Percentiles rank a stretch among this genome's conserved stretches.
Evolutionary conservation across 2,113 vertebrate species (phyloP).

Genomic region (Psephotus haematonotus): DNA sequence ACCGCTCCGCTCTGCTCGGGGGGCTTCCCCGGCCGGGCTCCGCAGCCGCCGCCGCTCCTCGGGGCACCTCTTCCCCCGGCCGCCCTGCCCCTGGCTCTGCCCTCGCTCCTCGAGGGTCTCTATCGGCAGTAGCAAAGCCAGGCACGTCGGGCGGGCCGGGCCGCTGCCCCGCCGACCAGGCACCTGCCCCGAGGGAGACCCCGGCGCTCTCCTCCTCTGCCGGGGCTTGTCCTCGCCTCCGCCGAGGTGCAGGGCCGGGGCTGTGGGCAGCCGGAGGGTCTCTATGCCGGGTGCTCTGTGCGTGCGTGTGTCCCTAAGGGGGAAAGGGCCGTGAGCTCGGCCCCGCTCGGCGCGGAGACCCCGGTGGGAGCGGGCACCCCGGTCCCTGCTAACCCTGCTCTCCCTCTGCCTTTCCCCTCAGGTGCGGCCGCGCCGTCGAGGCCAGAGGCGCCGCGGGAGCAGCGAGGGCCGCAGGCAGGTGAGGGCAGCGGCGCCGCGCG

Average conservation of each 20-base stretch:
- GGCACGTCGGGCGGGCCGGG: not conserved
- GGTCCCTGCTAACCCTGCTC: not conserved
- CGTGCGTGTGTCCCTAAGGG: not conserved
- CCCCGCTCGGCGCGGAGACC: not conserved
- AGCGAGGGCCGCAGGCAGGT: not conserved
- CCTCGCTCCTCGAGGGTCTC: not conserved
- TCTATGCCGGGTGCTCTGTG: not conserved
- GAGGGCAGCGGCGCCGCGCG: not conserved
- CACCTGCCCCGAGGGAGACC: not conserved
- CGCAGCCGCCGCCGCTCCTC: not conserved
- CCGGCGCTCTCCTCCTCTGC: not conserved
- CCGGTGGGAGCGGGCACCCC: not conserved
- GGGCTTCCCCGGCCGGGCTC: not conserved
- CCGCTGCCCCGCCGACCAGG: not conserved
- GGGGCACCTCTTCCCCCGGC: not conserved
- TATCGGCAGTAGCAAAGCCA: not conserved
- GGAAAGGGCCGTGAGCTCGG: not conserved
- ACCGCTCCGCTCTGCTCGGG: not conserved
- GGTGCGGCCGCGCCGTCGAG: not conserved
- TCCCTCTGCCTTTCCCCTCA: not conserved
- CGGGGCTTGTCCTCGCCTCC: not conserved
- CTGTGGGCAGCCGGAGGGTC: not conserved
- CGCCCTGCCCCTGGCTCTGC: not conserved
- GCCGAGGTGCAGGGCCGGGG: not conserved
- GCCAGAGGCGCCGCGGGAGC: not conserved